Base-by-base conservation (phyloP, 2,113 vertebrate genomes). In the Odocoileus hemionus region DNA sequence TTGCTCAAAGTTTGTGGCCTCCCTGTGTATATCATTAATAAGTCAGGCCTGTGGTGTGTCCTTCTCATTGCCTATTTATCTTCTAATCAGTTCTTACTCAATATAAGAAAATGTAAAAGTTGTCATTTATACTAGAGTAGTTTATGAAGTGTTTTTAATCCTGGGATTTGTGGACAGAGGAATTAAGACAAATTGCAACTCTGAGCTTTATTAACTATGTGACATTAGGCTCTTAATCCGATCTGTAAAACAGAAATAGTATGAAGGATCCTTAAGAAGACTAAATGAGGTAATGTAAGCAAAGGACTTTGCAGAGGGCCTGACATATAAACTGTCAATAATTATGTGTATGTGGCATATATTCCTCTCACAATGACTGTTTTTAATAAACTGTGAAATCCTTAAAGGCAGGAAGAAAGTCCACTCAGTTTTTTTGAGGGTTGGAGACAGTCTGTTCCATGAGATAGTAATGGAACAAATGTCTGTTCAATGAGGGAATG, bases 401-500 rank as follows among this genome's bases (percentile, higher is more conserved):
- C n/a, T 96, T 89, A 85, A 97, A 88, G 64, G 33, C 58, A 94
- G 28, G 36, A 86, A 85, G 39, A 4, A 50, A 82, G 13, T 86
- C 83, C 23, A 5, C 83, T 95, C 11, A n/a, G 2, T 97, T 87
- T 97, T 94, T 90, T 76, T 64, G 28, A 82, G 7, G 4, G 70
- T 91, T 91, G 86, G 26, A 25, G 14, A 28, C 14, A 91, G 8
- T 78, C 26, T 28, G 74, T 85, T 64, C 15, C 54, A 58, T 78
- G 94, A 95, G 84, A 43, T 6, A 70, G 17, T 93, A 61, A 91
- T 94, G 85, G 84, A 97, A 90, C 15, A 82, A 82, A 91, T 47
- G 55, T 86, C 92, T 86, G 43, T 78, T 97, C 78, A 86, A 0
- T 83, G 76, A 97, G 19, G 16, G 23, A 50, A 61, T 96, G 58